phyloP scores from a whole-genome alignment of 2,113 vertebrate genomes.

The Thalassarche chlororhynchos region DNA sequence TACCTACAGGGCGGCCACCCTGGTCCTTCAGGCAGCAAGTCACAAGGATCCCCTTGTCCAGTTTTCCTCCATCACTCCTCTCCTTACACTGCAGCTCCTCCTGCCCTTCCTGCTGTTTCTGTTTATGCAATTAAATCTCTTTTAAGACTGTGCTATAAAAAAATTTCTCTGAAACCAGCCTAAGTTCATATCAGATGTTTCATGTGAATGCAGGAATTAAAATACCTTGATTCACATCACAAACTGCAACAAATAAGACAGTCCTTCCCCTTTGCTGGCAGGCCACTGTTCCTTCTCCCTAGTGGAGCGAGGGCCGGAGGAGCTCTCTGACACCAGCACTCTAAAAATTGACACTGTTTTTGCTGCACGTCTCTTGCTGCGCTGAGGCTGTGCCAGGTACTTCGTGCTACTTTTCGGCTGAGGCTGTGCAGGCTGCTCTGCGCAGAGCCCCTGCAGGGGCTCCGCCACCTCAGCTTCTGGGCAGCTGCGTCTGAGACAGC shows the following conservation, averaged over 20 bases:
- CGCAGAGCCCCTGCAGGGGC: too few species aligned
- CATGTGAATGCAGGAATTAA: not conserved
- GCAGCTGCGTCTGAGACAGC: too few species aligned
- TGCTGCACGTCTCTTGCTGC: accelerated
- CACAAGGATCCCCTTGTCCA: not conserved
- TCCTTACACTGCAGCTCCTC: not conserved
- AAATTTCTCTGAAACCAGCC: not conserved
- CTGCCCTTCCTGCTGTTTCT: not conserved
- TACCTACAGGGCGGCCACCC: not conserved
- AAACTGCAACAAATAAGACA: not conserved
- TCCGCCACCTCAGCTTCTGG: not conserved
- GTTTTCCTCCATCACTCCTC: not conserved
- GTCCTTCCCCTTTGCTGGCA: not conserved
- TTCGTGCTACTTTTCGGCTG: accelerated
- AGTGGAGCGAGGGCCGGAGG: not conserved
- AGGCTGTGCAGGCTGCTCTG: not conserved
- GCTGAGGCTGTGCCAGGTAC: not conserved
- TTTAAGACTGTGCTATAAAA: not conserved
- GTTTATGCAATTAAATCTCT: not conserved
- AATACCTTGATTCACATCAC: not conserved
- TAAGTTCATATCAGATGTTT: not conserved
- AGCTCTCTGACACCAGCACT: not conserved
- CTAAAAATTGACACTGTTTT: not conserved
- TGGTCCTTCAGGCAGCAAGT: not conserved
- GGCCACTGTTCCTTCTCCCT: not conserved